These are phyloP conservation scores for Hymenopus coronatus DNA, from an alignment of 2,888 invertebrate species.

Conservation along the genomic window DNA sequence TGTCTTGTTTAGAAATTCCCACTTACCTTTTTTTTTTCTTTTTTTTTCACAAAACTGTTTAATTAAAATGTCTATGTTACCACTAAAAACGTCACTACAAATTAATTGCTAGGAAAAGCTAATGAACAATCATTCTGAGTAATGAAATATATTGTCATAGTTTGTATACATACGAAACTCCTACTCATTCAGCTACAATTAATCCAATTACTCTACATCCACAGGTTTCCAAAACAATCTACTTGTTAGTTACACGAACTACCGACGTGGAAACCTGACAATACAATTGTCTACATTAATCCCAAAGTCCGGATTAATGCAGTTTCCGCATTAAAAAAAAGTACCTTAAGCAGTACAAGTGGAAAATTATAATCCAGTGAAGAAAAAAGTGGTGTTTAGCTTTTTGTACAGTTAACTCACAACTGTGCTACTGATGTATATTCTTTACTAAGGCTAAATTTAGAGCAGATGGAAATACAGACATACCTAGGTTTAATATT, in stretches of 20 bases:
- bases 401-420: not conserved
- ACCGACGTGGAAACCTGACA: not conserved
- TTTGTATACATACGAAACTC: not conserved
- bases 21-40: not conserved
- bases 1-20: not conserved
- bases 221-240: not conserved
- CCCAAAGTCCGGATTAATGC: not conserved
- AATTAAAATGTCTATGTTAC: not conserved
- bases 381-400: not conserved
- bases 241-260: not conserved
- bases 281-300: not conserved
- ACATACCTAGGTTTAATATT: too few species aligned
- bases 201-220: not conserved
- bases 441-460: not conserved
- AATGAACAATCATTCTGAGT: not conserved
- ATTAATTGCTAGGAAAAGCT: not conserved
- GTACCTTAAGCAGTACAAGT: not conserved
- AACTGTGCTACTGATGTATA: not conserved
- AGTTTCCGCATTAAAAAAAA: not conserved
- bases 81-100: not conserved
- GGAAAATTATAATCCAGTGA: not conserved
- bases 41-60: not conserved
- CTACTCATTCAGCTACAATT: slow-evolving; percentile 4
- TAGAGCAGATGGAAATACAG: too few species aligned
- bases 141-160: not conserved